Conservation (phyloP, 2,888 invertebrate species). For the Coleophora flavipennella region DNA sequence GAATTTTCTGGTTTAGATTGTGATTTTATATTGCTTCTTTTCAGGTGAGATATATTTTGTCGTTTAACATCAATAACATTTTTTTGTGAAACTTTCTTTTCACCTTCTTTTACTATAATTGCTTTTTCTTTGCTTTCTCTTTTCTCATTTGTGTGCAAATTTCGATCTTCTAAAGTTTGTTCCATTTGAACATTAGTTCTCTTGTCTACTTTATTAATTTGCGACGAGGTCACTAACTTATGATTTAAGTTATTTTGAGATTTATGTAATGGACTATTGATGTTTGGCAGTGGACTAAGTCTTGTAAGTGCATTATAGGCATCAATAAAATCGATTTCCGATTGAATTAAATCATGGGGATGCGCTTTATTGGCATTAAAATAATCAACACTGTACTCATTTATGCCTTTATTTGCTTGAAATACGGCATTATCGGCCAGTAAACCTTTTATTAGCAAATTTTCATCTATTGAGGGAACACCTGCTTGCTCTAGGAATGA, state of each 20-base stretch:
- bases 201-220: background rate
- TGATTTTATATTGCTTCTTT: background rate
- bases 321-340: slow-evolving; percentile 63
- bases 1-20: background rate
- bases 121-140: background rate
- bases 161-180: no score
- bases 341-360: slow-evolving; percentile 46
- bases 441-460: slow-evolving; percentile 41
- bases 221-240: background rate
- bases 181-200: background rate
- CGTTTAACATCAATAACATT: no score
- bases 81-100: background rate
- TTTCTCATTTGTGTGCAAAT: background rate
- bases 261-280: slow-evolving; percentile 19
- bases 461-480: slow-evolving; percentile 41
- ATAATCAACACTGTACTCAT: slow-evolving; percentile 2
- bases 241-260: background rate
- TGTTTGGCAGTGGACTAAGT: slow-evolving; percentile 52
- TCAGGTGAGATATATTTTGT: no score
- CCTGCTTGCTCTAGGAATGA: slow-evolving; percentile 43
- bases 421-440: slow-evolving; percentile 25
- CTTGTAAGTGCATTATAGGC: slow-evolving; percentile 62
- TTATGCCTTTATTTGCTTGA: slow-evolving; percentile 13
- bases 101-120: background rate
- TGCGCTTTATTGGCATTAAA: slow-evolving; percentile 19